Evolutionary conservation across 2,888 invertebrate genomes (phyloP), one percentile per base, ranked within the genome.

Genomic region (Chironomus tentans): DNA sequence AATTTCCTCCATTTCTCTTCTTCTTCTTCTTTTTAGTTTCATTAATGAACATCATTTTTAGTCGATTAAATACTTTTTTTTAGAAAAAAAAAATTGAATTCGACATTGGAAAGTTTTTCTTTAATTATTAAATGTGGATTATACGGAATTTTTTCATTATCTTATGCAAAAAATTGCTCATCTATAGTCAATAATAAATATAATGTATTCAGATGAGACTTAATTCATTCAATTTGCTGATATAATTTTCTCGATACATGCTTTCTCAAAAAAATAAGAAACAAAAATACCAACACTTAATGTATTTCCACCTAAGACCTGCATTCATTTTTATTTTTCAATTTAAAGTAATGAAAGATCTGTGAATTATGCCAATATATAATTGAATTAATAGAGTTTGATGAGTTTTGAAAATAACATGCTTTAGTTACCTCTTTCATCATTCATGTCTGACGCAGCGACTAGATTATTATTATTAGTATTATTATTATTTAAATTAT

Each of bases 401-500:
- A 56, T n/a, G 15, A 18, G 5, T 15, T 56, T 4, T 10, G 10
- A 38, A 38, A 38, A 38, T 10, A 10, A 38, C 38, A 56, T 56
- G 15, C 50, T n/a, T 50, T 50, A 18, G 6, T 74, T 22, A 74
- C 74, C 74, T 74, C 74, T 65, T 21, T 74, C 68, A 68, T 56
- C 71, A 56, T 74, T 46, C 56, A 6, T 68, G 46, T 65, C 65
- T 21, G 74, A 46, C 22, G 74, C 74, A 68, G 68, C 74, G 65
- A 74, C 68, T 68, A 74, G 65, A 21, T 21, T 70, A n/a, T 21
- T 70, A 69, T 21, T 28, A 38, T 69, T 69, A 28, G 12, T 28
- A 73, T 73, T 73, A 47, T 73, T 70, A 50, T 47, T 74, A 28
- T 68, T 74, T 65, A 73, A 62, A 62, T 65, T 65, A 62, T 74